Evolutionary conservation across 2,888 invertebrate genomes (phyloP).

Genomic region (Acanthoscelides obtectus): DNA sequence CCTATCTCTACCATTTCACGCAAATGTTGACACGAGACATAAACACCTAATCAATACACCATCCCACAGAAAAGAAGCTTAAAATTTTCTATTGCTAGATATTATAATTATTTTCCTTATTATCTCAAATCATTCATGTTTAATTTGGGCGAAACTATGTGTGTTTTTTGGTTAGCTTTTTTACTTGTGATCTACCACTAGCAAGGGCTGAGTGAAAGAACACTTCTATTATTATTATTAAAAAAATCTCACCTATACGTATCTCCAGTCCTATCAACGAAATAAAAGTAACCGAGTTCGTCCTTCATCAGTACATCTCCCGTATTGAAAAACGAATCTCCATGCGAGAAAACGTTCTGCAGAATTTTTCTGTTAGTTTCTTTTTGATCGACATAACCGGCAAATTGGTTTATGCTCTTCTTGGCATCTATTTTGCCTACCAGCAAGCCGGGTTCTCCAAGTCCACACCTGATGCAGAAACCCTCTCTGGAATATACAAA

Average conservation of each 20-base stretch:
- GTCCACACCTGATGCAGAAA: slow-evolving; percentile 73
- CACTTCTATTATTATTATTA: too few species aligned
- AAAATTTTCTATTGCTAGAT: too few species aligned
- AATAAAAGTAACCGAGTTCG: slow-evolving; percentile 88
- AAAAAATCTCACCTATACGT: slow-evolving; percentile 61
- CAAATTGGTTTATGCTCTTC: slow-evolving; percentile 55
- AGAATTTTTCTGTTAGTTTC: slow-evolving; percentile 71
- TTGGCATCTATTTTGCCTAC: slow-evolving; percentile 66
- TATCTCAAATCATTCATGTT: too few species aligned
- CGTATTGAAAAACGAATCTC: slow-evolving; percentile 88
- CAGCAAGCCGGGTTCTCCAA: slow-evolving; percentile 82
- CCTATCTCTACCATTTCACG: too few species aligned
- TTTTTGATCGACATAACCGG: slow-evolving; percentile 62
- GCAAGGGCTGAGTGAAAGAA: too few species aligned
- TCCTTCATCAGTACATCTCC: slow-evolving; percentile 88
- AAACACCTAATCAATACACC: too few species aligned
- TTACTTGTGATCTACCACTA: too few species aligned
- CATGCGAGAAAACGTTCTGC: slow-evolving; percentile 67
- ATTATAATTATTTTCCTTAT: too few species aligned
- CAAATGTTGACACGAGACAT: too few species aligned
- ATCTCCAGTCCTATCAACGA: slow-evolving; percentile 85
- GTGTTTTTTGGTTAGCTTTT: too few species aligned
- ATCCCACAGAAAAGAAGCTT: too few species aligned
- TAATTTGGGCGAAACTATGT: too few species aligned
- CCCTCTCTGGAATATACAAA: slow-evolving; percentile 48